Percentiles rank a stretch among this genome's conserved stretches.
Conservation (phyloP, 2,113 vertebrate species). For the Megalops atlanticus region DNA sequence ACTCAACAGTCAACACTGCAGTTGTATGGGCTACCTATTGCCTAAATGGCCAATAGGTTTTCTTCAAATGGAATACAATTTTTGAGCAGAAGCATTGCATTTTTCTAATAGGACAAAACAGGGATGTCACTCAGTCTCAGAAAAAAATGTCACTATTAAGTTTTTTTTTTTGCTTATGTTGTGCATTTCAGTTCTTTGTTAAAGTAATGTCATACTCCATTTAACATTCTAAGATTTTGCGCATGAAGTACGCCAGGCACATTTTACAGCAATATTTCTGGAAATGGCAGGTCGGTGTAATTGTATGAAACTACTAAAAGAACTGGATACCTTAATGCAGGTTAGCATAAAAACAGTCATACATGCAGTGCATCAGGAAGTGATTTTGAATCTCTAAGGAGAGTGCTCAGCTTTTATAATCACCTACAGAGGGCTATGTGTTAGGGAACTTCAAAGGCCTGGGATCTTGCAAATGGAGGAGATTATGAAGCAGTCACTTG, state of each 20-base stretch:
- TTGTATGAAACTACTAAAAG: not conserved
- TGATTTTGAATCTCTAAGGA: not conserved
- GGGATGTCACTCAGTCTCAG: no score
- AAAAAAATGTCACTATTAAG: no score
- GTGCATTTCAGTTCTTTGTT: no score
- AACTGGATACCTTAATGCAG: not conserved
- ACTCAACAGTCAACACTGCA: no score
- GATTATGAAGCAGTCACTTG: conserved; percentile 21
- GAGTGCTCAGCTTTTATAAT: not conserved
- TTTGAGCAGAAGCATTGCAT: no score
- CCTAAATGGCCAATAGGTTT: no score
- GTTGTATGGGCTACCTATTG: no score
- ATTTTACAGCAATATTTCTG: not conserved
- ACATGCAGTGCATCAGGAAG: not conserved
- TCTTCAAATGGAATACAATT: no score
- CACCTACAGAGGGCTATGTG: not conserved
- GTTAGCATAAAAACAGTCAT: not conserved
- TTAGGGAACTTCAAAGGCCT: not conserved
- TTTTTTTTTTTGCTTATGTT: no score
- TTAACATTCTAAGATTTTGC: no score
- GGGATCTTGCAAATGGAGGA: not conserved
- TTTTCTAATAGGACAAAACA: no score
- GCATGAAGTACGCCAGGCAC: not conserved
- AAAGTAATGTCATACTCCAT: no score
- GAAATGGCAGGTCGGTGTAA: not conserved